phyloP scores from a whole-genome alignment of 2,797 vertebrate species.

The Thunnus albacares region DNA sequence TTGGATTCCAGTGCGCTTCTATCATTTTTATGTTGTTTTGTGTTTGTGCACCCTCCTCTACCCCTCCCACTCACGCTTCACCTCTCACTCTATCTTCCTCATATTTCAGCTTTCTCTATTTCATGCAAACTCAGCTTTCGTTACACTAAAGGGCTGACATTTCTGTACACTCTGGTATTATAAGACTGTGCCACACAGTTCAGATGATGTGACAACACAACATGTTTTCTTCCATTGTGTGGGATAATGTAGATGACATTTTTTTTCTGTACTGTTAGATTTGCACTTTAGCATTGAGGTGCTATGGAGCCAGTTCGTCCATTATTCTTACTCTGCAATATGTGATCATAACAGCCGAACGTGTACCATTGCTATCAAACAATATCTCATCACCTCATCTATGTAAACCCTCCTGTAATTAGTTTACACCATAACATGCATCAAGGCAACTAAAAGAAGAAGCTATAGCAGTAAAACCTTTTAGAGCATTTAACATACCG shows the following conservation, averaged over 20 bases:
- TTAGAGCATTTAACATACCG: conserved; percentile 17
- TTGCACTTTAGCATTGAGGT: conserved; percentile 9
- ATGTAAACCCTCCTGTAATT: conserved; percentile 12
- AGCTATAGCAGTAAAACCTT: conserved; percentile 21
- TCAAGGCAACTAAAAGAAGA: conserved; percentile 12
- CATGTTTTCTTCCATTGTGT: conserved; percentile 40
- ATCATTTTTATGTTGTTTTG: conserved; percentile 66
- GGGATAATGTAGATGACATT: conserved; percentile 15
- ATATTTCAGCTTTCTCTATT: conserved; percentile 43
- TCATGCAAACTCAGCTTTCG: conserved; percentile 47
- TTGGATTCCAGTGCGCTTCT: conserved; percentile 69
- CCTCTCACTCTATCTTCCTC: conserved; percentile 48
- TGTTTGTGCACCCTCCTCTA: conserved; percentile 49
- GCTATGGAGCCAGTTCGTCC: not conserved
- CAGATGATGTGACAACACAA: conserved; percentile 57
- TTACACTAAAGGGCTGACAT: conserved; percentile 48
- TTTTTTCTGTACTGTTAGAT: conserved; percentile 23
- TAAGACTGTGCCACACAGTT: conserved; percentile 37
- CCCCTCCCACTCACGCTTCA: conserved; percentile 12
- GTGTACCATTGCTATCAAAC: not conserved
- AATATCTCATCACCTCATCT: conserved; percentile 5
- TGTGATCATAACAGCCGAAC: not conserved
- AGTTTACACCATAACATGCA: conserved; percentile 24
- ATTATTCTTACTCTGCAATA: not conserved
- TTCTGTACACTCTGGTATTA: conserved; percentile 40